Percentiles rank a stretch among this genome's conserved stretches.
phyloP scores from a whole-genome alignment of 53 echinoderm and acorn worm genomes.

The Stichopus horrens region DNA sequence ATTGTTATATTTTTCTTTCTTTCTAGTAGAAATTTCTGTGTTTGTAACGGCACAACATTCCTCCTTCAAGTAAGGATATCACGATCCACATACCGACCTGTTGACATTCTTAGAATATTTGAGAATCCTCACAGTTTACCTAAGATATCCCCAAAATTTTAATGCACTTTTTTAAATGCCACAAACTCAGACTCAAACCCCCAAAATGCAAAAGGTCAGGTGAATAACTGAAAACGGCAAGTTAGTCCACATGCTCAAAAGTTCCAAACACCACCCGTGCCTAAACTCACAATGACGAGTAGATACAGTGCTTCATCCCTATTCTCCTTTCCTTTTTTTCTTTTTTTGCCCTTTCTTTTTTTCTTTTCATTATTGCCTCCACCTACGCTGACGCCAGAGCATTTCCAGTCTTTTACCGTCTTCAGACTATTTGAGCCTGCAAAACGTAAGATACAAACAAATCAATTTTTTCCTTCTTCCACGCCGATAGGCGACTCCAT shows the following conservation, averaged over 20 bases:
- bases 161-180: not conserved
- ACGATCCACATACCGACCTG: too few species aligned
- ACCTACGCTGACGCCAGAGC: not conserved
- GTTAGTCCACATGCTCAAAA: not conserved
- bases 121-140: too few species aligned
- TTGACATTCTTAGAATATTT: too few species aligned
- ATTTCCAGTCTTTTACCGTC: not conserved
- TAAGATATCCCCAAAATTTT: not conserved
- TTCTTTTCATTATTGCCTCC: not conserved
- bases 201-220: not conserved
- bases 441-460: conserved; percentile 14
- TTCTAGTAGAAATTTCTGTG: too few species aligned
- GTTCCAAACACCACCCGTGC: not conserved
- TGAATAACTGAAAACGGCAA: not conserved
- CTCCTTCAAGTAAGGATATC: too few species aligned
- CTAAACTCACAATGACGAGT: too few species aligned
- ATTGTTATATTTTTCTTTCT: too few species aligned
- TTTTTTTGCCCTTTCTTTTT: not conserved
- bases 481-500: conserved; percentile 3
- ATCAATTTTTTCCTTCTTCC: conserved; percentile 32
- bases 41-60: too few species aligned
- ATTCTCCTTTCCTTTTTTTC: not conserved
- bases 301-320: too few species aligned
- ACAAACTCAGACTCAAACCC: not conserved
- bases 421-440: not conserved